A percentile compares a stretch with the other conserved stretches of the same genome.
These are phyloP conservation scores for Eucidaris tribuloides DNA, from an alignment of 35 echinoderm and acorn worm genomes.

Conservation along the genomic window DNA sequence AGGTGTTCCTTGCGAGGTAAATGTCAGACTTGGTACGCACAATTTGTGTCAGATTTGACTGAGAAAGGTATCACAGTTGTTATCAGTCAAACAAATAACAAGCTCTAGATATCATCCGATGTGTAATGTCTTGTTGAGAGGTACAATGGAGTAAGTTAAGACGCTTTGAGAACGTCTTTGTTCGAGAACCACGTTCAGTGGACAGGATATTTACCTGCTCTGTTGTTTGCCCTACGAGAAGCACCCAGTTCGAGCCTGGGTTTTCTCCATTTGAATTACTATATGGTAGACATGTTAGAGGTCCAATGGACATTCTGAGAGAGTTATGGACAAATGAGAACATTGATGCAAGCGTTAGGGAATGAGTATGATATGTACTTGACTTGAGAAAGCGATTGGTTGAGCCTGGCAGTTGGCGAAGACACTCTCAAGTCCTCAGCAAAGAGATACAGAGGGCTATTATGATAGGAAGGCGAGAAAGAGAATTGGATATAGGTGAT, in stretches of 20 bases:
- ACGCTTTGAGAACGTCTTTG: constrained; percentile 15
- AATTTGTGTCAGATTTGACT: constrained; percentile 49
- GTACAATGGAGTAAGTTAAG: constrained; percentile 41
- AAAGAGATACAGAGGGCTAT: not conserved
- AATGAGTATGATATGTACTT: constrained; percentile 47
- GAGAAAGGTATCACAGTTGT: constrained; percentile 31
- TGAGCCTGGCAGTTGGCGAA: constrained; percentile 40
- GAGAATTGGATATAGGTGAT: constrained; percentile 45
- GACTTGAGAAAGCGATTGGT: not conserved
- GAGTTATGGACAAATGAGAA: constrained; percentile 27
- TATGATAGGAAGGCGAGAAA: constrained; percentile 48
- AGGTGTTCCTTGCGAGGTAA: no score
- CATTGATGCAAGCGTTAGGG: not conserved
- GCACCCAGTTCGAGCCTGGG: constrained; percentile 49
- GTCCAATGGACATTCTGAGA: constrained; percentile 22
- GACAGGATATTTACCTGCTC: constrained; percentile 40
- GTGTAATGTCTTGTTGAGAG: constrained; percentile 52
- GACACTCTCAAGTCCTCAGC: constrained; percentile 37
- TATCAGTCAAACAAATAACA: constrained; percentile 1
- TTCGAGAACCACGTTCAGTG: constrained; percentile 13
- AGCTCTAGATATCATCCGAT: constrained; percentile 37
- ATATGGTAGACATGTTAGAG: constrained; percentile 42
- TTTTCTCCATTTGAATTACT: constrained; percentile 54
- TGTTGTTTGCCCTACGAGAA: constrained; percentile 47
- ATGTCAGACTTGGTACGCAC: constrained; percentile 38